Percentiles rank a stretch among this genome's conserved stretches.
Evolutionary conservation across 2,888 invertebrate genomes (phyloP).

Genomic region (Ophion ellenae): DNA sequence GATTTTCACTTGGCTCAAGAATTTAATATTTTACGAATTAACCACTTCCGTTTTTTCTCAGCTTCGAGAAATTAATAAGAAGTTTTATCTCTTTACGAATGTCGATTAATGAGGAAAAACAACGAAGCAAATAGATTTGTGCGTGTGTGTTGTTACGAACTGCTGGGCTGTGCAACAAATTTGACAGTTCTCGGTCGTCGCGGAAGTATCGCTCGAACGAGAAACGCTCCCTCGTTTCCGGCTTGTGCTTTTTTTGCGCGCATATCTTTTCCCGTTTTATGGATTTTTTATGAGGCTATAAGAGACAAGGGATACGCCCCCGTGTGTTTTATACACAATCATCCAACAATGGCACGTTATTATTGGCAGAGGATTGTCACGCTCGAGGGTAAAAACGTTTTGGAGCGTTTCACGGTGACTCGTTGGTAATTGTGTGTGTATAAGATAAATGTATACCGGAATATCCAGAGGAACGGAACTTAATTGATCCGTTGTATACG

Average conservation of each 20-base stretch:
- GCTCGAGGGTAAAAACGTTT: conserved; percentile 35
- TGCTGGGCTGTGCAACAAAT: background rate
- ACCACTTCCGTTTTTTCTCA: too few relatives aligned
- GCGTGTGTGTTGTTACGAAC: background rate
- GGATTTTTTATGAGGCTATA: conserved; percentile 1
- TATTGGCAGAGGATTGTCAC: conserved; percentile 47
- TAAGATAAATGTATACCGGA: too few relatives aligned
- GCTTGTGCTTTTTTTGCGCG: too few relatives aligned
- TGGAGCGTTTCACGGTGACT: conserved; percentile 3
- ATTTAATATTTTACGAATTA: too few relatives aligned
- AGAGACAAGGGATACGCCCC: conserved; percentile 25
- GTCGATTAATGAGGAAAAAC: background rate
- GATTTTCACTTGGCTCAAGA: too few relatives aligned
- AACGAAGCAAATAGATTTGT: background rate
- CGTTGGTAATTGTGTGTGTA: too few relatives aligned
- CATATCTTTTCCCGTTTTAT: conserved; percentile 7
- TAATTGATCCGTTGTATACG: too few relatives aligned
- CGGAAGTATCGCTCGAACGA: conserved; percentile 9
- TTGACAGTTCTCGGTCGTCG: conserved; percentile 47
- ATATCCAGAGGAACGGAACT: too few relatives aligned
- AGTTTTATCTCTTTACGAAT: too few relatives aligned
- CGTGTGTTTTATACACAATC: conserved; percentile 10
- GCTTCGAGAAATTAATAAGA: too few relatives aligned
- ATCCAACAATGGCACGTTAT: conserved; percentile 23
- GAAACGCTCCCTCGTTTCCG: conserved; percentile 3